These are phyloP conservation scores for Python bivittatus DNA, from an alignment of 2,113 vertebrate species.

Conservation along the genomic window DNA sequence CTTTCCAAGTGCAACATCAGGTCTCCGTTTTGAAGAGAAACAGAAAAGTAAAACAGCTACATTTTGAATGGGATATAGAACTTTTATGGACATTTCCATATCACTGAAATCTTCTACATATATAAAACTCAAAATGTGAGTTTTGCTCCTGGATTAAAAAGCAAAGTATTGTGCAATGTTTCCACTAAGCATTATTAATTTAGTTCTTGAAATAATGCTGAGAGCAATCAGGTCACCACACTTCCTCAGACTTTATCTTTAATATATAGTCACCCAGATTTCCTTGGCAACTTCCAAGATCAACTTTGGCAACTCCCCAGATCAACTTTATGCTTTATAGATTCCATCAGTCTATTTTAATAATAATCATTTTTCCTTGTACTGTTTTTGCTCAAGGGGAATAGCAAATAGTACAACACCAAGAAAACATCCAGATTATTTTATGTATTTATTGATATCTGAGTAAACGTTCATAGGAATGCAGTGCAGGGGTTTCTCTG, in stretches of 20 bases:
- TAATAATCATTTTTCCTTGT: neutral
- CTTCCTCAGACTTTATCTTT: neutral
- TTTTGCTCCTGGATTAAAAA: conserved; percentile 31
- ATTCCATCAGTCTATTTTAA: conserved; percentile 8
- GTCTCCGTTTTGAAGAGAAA: neutral
- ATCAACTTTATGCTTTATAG: neutral
- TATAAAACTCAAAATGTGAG: neutral
- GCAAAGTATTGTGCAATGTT: conserved; percentile 27
- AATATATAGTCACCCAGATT: neutral
- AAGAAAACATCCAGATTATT: neutral
- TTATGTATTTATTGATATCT: neutral
- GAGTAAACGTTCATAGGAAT: neutral
- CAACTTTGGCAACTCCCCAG: neutral
- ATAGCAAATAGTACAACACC: neutral
- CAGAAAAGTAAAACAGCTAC: conserved; percentile 4
- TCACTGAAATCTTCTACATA: conserved; percentile 6
- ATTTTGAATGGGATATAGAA: conserved; percentile 21
- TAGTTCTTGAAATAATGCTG: neutral
- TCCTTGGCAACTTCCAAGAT: neutral
- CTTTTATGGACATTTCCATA: neutral
- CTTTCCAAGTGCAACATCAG: neutral
- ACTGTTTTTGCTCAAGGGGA: conserved; percentile 3
- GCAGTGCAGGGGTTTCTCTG: neutral
- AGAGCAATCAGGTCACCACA: neutral
- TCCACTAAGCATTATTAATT: neutral